phyloP scores from a whole-genome alignment of 2,113 vertebrate species.

The Gnathonemus echidnorhynchus region DNA sequence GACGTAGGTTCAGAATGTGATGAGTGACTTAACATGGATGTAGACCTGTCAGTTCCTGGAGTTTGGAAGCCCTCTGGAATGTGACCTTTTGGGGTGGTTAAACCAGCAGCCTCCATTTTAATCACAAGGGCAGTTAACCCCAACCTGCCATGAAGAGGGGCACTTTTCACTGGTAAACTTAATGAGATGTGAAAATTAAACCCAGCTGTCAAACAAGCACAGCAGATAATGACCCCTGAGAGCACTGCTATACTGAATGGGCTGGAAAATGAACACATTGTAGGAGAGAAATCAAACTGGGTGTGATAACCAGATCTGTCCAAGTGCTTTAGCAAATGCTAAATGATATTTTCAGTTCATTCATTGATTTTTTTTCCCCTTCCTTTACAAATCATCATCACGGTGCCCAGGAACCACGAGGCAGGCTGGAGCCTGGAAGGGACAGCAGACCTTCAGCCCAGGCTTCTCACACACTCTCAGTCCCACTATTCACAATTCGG shows the following conservation, averaged over 20 bases:
- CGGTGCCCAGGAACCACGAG: neutral
- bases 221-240: neutral
- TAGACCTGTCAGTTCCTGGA: neutral
- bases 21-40: neutral
- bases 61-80: neutral
- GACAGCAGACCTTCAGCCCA: neutral
- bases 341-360: neutral
- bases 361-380: neutral
- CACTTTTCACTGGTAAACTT: neutral
- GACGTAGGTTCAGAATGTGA: neutral
- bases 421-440: neutral
- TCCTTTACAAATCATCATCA: neutral
- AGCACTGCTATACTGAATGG: neutral
- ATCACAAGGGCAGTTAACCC: neutral
- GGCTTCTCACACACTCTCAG: neutral
- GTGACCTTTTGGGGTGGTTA: neutral
- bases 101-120: neutral
- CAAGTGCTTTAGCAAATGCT: neutral
- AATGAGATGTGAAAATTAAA: neutral
- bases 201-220: neutral
- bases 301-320: neutral
- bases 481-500: neutral
- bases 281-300: neutral
- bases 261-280: neutral
- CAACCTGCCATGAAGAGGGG: neutral